Conservation (phyloP, 1,140 invertebrate genomes). For the Zeugodacus cucurbitae region DNA sequence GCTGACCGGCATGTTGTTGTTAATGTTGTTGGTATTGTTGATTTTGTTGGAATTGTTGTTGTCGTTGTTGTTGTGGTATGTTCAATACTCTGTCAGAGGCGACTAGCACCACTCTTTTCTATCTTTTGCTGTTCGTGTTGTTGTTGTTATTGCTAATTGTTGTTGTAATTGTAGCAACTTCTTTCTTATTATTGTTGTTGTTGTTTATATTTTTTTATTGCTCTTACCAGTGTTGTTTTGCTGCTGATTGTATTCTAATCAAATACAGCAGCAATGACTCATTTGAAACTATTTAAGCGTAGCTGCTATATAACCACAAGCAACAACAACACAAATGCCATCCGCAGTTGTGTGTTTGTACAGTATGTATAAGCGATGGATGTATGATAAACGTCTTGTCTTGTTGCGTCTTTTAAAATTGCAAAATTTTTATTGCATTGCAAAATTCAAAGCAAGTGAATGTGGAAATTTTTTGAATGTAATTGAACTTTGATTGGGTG, state of each 20-base stretch:
- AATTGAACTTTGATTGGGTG: neutral
- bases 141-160: neutral
- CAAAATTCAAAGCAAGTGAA: neutral
- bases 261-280: conserved; percentile 18
- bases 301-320: neutral
- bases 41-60: neutral
- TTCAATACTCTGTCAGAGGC: neutral
- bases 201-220: neutral
- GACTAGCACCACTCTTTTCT: neutral
- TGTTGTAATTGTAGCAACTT: too few relatives aligned
- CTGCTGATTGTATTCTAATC: conserved; percentile 10
- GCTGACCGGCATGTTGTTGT: neutral
- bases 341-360: neutral
- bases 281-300: neutral
- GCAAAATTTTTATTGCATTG: neutral
- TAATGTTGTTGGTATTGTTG: neutral
- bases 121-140: neutral
- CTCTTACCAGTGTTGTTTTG: neutral
- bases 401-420: neutral
- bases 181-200: neutral
- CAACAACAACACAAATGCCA: neutral
- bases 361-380: neutral
- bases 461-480: neutral
- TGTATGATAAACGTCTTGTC: neutral
- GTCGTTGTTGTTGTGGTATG: neutral